phyloP scores from a whole-genome alignment of 1,140 invertebrate species.

The Caerostris darwini region DNA sequence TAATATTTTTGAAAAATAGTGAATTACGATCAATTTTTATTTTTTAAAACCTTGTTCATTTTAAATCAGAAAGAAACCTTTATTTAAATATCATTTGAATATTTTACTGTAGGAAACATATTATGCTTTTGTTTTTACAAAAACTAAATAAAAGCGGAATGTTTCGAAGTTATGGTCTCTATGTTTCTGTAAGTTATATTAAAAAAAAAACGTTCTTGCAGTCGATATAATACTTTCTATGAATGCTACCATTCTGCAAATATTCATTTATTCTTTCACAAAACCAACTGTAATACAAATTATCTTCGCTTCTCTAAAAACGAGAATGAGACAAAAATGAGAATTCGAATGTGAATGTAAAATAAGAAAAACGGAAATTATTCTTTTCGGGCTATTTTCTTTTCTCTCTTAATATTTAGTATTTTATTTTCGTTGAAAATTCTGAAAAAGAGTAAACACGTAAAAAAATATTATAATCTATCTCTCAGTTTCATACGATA shows the following conservation, averaged over 20 bases:
- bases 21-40: no score
- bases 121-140: neutral
- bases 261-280: neutral
- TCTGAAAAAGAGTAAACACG: neutral
- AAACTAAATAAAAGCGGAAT: neutral
- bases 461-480: neutral
- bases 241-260: neutral
- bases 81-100: neutral
- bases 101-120: neutral
- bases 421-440: neutral
- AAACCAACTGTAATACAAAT: neutral
- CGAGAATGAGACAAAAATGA: neutral
- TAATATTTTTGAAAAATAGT: no score
- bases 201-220: neutral
- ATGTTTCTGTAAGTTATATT: neutral
- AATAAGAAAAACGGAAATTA: slow-evolving; percentile 16
- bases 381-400: neutral
- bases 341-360: neutral
- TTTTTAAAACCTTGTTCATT: no score
- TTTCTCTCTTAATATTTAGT: neutral
- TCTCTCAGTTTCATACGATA: slow-evolving; percentile 1
- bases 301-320: neutral
- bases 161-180: neutral
- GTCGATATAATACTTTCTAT: neutral
- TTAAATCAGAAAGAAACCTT: neutral